Evolutionary conservation across 2,797 vertebrate species (phyloP).

Genomic region (Xerus rutilus): DNA sequence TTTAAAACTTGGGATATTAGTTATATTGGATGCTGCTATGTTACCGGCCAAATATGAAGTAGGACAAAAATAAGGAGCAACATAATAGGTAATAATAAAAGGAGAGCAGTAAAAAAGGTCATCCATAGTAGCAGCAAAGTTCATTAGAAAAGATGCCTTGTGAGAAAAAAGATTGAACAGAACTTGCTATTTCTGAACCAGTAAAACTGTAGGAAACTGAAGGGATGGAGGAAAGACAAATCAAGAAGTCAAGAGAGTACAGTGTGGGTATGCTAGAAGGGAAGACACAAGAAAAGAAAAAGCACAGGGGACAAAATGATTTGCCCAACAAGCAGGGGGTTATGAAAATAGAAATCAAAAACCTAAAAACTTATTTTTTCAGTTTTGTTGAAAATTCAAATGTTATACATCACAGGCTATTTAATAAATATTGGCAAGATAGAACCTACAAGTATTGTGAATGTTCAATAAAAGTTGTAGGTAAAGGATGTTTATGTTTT

Average conservation of each 20-base stretch:
- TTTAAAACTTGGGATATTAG: not conserved
- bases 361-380: not conserved
- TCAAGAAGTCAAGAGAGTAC: not conserved
- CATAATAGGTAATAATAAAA: not conserved
- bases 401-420: not conserved
- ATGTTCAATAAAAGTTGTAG: not conserved
- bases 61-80: not conserved
- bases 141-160: not conserved
- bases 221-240: not conserved
- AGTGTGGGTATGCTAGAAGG: not conserved
- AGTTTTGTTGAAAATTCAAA: slow-evolving; percentile 36
- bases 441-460: not conserved
- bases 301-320: not conserved
- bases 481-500: not conserved
- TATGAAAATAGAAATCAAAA: slow-evolving; percentile 27
- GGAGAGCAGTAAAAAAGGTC: not conserved
- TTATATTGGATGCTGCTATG: not conserved
- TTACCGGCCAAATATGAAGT: not conserved
- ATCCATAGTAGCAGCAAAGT: not conserved
- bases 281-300: not conserved
- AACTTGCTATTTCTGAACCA: not conserved
- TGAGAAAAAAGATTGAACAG: not conserved
- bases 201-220: not conserved
- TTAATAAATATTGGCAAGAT: slow-evolving; percentile 8
- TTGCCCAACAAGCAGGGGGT: not conserved